phyloP scores from a whole-genome alignment of 2,113 vertebrate species.

The Austrofundulus limnaeus region DNA sequence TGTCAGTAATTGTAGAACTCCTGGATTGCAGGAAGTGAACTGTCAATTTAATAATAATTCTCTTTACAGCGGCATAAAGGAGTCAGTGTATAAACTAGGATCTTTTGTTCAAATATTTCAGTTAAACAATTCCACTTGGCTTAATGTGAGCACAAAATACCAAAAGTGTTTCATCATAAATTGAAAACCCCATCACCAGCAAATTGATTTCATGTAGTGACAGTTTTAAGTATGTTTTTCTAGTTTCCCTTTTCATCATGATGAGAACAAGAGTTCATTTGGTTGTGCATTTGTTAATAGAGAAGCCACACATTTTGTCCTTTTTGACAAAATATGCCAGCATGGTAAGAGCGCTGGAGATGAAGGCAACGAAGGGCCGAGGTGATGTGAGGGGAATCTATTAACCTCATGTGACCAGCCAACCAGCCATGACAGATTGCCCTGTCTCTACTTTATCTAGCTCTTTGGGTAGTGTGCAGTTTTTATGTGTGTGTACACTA shows the following conservation, averaged over 20 bases:
- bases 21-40: background rate
- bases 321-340: constrained; percentile 43
- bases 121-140: background rate
- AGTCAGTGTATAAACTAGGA: background rate
- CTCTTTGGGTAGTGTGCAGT: constrained; percentile 18
- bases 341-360: constrained; percentile 43
- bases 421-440: constrained; percentile 70
- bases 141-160: background rate
- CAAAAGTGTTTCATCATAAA: no score
- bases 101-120: background rate
- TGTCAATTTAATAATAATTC: background rate
- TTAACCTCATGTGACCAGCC: constrained; percentile 71
- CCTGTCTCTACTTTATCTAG: constrained; percentile 55
- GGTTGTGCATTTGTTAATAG: constrained; percentile 23
- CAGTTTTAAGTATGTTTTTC: background rate
- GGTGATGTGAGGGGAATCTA: constrained; percentile 61
- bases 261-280: constrained; percentile 15
- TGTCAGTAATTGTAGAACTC: background rate
- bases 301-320: constrained; percentile 16
- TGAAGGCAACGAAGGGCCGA: constrained; percentile 48
- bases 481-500: constrained; percentile 7
- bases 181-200: no score
- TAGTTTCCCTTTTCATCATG: background rate
- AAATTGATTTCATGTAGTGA: no score
- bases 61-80: background rate